phyloP scores from a whole-genome alignment of 2,113 vertebrate species.

The Pedionomus torquatus region DNA sequence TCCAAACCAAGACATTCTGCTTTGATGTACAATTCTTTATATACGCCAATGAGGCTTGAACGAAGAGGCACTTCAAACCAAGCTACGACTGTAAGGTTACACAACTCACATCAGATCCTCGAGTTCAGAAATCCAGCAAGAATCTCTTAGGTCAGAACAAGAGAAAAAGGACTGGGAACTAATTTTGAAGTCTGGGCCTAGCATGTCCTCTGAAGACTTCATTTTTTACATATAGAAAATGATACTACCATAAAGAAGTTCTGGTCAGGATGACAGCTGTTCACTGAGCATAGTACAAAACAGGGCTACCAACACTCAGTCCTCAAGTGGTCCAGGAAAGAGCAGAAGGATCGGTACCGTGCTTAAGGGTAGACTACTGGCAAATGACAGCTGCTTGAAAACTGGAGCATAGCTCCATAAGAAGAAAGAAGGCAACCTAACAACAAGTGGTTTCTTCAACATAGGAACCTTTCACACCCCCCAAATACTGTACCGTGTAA shows the following conservation, averaged over 20 bases:
- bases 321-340: neutral
- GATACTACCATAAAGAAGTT: neutral
- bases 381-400: neutral
- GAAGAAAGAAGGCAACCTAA: neutral
- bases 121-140: neutral
- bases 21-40: neutral
- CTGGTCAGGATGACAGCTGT: neutral
- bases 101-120: neutral
- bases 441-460: neutral
- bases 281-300: neutral
- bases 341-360: neutral
- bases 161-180: neutral
- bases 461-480: neutral
- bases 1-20: neutral
- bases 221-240: neutral
- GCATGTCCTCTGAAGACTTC: neutral
- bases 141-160: neutral
- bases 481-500: neutral
- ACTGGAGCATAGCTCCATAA: neutral
- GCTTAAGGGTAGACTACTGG: fast-evolving
- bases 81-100: neutral
- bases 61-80: neutral
- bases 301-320: neutral
- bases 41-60: neutral
- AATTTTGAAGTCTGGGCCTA: neutral